These are phyloP conservation scores for Megaceryle alcyon DNA, from an alignment of 2,797 vertebrate species.

Conservation along the genomic window DNA sequence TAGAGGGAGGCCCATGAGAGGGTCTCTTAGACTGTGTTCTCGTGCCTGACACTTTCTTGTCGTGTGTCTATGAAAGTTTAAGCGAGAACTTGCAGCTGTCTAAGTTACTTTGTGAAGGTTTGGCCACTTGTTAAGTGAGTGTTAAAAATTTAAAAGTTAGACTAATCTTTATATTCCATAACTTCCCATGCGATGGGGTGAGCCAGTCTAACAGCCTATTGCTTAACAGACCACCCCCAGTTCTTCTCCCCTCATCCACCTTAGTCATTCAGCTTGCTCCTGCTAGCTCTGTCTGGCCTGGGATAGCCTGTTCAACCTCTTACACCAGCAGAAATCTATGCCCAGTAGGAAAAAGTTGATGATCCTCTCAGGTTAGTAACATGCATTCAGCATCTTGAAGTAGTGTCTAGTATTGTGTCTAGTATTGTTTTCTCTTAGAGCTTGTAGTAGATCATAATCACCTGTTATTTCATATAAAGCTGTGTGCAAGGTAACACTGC, in stretches of 20 bases:
- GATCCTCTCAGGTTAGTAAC: neutral
- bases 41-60: slow-evolving; percentile 1
- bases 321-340: neutral
- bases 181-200: neutral
- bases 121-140: neutral
- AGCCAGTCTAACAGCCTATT: neutral
- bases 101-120: neutral
- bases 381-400: neutral
- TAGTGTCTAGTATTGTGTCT: neutral
- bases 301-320: neutral
- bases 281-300: neutral
- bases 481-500: neutral
- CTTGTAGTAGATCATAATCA: neutral
- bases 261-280: neutral
- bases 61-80: neutral
- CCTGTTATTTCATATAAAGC: neutral
- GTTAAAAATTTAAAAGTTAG: neutral
- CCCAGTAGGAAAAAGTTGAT: neutral
- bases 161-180: neutral
- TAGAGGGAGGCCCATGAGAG: neutral
- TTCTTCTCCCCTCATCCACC: neutral
- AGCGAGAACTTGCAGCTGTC: neutral
- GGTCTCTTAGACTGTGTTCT: neutral
- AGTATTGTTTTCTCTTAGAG: neutral
- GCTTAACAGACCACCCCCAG: neutral